phyloP scores from a whole-genome alignment of 2,888 invertebrate species.

The Masnerella sp. region DNA sequence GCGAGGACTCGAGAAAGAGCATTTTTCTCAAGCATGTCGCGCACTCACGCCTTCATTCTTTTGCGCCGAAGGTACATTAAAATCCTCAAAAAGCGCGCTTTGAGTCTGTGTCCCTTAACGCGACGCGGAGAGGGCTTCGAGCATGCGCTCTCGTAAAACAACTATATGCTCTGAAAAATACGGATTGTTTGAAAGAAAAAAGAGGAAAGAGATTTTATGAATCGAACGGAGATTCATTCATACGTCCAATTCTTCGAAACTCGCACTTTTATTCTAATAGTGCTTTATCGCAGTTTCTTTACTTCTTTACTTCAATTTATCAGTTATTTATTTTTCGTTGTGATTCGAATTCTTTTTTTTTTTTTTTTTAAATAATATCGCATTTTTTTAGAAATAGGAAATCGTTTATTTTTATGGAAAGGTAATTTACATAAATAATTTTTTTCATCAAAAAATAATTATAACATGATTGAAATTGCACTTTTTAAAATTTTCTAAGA shows the following conservation, averaged over 20 bases:
- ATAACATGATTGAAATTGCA: too few species aligned
- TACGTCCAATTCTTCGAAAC: slow-evolving; percentile 60
- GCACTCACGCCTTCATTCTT: slow-evolving; percentile 54
- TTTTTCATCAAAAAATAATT: too few species aligned
- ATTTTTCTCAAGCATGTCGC: slow-evolving; percentile 54
- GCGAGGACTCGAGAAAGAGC: slow-evolving; percentile 48
- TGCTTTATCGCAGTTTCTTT: too few species aligned
- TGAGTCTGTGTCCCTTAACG: slow-evolving; percentile 55
- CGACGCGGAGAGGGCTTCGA: slow-evolving; percentile 40
- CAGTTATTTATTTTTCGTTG: too few species aligned
- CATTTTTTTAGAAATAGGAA: too few species aligned
- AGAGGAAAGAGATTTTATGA: slow-evolving; percentile 64
- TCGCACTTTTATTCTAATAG: slow-evolving; percentile 38
- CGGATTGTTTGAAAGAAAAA: slow-evolving; percentile 67
- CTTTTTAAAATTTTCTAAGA: too few species aligned
- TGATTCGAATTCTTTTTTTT: too few species aligned
- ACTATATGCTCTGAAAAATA: slow-evolving; percentile 41
- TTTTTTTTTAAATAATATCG: too few species aligned
- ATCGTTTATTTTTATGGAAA: too few species aligned
- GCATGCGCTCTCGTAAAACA: slow-evolving; percentile 54
- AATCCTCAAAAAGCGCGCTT: slow-evolving; percentile 54
- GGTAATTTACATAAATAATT: too few species aligned
- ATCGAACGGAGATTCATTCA: slow-evolving; percentile 65
- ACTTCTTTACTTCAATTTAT: too few species aligned
- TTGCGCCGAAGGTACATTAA: slow-evolving; percentile 52